Conservation (phyloP, 2,113 vertebrate genomes). For the Hippolais icterina region DNA sequence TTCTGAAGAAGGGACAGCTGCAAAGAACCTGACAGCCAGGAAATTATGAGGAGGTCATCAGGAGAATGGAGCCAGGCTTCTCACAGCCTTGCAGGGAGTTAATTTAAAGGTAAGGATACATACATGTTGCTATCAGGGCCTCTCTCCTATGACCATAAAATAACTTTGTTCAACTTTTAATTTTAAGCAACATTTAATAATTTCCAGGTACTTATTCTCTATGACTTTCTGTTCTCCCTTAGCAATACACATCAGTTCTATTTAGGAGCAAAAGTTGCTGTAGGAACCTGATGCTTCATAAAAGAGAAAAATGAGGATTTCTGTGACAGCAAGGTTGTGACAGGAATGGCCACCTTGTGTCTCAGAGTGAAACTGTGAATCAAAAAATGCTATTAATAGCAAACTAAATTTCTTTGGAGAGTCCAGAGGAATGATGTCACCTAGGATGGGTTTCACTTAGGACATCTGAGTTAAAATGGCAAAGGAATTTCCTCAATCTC, state of each 20-base stretch:
- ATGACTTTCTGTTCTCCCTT: not conserved
- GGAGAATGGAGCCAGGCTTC: not conserved
- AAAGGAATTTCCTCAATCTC: not conserved
- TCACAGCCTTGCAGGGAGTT: not conserved
- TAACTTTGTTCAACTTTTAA: not conserved
- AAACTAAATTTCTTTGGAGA: not conserved
- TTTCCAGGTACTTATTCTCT: not conserved
- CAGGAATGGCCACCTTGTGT: not conserved
- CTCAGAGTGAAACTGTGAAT: not conserved
- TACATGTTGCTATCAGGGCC: not conserved
- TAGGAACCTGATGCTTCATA: not conserved
- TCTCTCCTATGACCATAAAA: not conserved
- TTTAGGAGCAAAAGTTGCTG: not conserved
- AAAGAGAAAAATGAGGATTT: not conserved
- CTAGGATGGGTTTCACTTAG: not conserved
- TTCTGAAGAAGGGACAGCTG: not conserved
- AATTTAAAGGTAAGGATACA: not conserved
- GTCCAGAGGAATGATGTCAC: not conserved
- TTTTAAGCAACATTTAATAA: not conserved
- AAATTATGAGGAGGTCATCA: not conserved
- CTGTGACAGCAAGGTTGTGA: not conserved
- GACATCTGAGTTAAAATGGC: not conserved
- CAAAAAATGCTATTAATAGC: not conserved
- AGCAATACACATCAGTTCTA: not conserved
- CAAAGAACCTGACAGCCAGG: not conserved